Base-by-base conservation (phyloP, 2,797 vertebrate species). In the Crenuchus spilurus region DNA sequence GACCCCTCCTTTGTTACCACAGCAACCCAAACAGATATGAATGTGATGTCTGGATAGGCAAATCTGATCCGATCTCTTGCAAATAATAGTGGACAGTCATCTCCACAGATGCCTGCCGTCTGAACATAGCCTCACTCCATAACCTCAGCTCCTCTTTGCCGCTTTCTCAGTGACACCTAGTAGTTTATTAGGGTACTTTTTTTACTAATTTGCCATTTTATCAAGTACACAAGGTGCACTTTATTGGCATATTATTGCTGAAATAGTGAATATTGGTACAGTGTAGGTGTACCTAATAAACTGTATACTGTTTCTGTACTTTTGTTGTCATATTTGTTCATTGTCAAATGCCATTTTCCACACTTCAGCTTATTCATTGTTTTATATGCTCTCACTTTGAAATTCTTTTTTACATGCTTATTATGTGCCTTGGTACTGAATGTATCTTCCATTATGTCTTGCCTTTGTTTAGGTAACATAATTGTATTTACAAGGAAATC, bases 391-490 rank as follows among this genome's bases (percentile, higher is more conserved):
- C 3, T 18, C 16, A n/a, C n/a, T 46, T 44, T 44, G 5, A 46
- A 46, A 46, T 46, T n/a, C 42, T 46, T 44, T n/a, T 44, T n/a
- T 48, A 14, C 24, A 28, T 52, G 49, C 49, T 28, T 13, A n/a
- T 28, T 13, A 28, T 52, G 24, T 72, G 63, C 64, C 63, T 72
- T 60, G 22, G 9, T 6, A 51, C 39, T 30, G 35, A 58, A 31
- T 4, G 0, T 31, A 9, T 30, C 51, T 57, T 37, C 35, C 18
- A 18, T 1, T 10, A 58, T 58, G 31, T 11, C n/a, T 58, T 35
- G 55, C 10, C n/a, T 22, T 57, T 57, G 30, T 33, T 57, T 57
- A 22, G 14, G 1, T 33, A 31, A 18, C 28, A 24, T 49, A 16
- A 18, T 5, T 46, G 2, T 18, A n/a, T 1, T 49, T 18, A 18